Conservation (phyloP, 2,113 vertebrate species). For the Onychostruthus taczanowskii region DNA sequence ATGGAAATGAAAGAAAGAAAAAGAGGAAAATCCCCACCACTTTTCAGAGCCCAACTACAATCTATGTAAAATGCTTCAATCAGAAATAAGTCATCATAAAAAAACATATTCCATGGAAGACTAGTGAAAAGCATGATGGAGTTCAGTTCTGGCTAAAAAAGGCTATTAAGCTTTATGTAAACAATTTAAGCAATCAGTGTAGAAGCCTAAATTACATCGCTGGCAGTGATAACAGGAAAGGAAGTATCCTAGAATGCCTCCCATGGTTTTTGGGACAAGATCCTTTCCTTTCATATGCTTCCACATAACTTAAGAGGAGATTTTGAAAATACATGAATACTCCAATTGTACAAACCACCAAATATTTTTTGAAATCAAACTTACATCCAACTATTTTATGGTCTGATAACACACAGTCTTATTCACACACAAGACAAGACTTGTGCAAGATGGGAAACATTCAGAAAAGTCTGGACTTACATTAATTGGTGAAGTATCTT, state of each 20-base stretch:
- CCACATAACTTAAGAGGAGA: background rate
- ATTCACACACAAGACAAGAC: background rate
- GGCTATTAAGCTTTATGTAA: conserved; percentile 16
- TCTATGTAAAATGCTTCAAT: background rate
- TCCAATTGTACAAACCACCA: background rate
- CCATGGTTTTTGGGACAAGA: background rate
- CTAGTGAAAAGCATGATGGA: background rate
- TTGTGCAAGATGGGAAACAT: background rate
- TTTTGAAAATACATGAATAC: background rate
- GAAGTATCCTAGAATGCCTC: conserved; percentile 12
- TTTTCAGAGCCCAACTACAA: background rate
- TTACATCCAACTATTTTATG: background rate
- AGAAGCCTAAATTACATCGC: conserved; percentile 20
- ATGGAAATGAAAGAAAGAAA: background rate
- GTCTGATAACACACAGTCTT: background rate
- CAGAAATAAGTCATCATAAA: background rate
- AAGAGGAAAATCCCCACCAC: background rate
- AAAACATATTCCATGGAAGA: conserved; percentile 14
- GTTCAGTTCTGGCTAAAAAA: background rate
- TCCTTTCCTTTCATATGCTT: background rate
- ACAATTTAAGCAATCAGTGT: conserved; percentile 13
- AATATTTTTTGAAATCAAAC: background rate
- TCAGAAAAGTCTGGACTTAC: background rate
- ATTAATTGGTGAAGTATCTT: background rate
- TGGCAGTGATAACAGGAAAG: background rate